Conservation (phyloP, 2,797 vertebrate genomes). For the Enteromius trimaculatus region DNA sequence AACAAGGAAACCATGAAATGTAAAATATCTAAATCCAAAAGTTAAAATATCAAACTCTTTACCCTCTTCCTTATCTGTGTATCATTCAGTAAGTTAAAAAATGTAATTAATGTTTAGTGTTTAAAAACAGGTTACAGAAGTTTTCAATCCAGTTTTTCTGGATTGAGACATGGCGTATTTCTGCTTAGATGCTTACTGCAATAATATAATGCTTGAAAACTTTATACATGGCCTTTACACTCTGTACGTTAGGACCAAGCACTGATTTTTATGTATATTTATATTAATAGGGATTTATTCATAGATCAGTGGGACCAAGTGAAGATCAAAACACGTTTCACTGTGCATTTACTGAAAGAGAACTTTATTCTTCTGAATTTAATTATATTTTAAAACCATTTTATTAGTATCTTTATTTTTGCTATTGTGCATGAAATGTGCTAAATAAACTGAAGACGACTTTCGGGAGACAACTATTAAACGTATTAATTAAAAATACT, state of each 20-base stretch:
- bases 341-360: neutral
- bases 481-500: neutral
- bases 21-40: neutral
- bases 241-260: neutral
- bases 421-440: neutral
- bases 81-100: neutral
- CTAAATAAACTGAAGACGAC: too few species aligned
- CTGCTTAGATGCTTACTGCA: neutral
- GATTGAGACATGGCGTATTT: neutral
- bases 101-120: neutral
- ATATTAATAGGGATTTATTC: too few species aligned
- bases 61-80: neutral
- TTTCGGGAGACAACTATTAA: neutral
- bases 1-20: neutral
- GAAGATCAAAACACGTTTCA: neutral
- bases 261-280: too few species aligned
- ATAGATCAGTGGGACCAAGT: neutral
- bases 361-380: neutral
- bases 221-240: neutral
- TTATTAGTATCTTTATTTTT: neutral
- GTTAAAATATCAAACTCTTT: neutral
- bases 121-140: neutral
- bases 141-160: neutral
- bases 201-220: neutral
- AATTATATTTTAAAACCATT: neutral